These are phyloP conservation scores for Camponotus floridanus DNA, from an alignment of 1,140 invertebrate genomes.

Conservation along the genomic window DNA sequence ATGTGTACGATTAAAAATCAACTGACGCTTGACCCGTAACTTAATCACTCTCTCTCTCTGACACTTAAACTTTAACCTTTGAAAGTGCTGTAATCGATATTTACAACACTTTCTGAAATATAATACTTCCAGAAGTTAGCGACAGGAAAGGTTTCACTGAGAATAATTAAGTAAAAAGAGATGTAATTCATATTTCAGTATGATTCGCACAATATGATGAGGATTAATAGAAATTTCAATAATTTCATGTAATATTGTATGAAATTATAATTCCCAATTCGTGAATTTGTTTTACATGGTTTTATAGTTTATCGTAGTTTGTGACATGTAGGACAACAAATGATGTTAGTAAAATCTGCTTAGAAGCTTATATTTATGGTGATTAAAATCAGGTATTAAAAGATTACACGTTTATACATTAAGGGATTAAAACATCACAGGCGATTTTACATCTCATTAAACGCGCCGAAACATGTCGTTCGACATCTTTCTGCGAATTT, in stretches of 20 bases:
- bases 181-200: neutral
- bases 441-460: constrained; percentile 47
- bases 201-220: too few species aligned
- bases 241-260: too few species aligned
- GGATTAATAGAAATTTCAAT: too few species aligned
- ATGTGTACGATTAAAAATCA: neutral
- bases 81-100: neutral
- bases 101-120: neutral
- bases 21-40: neutral
- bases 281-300: neutral
- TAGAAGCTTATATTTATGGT: constrained; percentile 28
- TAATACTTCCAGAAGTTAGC: neutral
- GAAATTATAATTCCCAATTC: neutral
- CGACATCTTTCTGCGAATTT: constrained; percentile 8
- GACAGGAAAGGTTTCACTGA: neutral
- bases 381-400: constrained; percentile 49
- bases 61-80: neutral
- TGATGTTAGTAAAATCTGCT: constrained; percentile 40
- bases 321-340: neutral
- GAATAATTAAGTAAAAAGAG: neutral
- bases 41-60: neutral
- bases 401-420: constrained; percentile 41
- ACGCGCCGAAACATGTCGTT: constrained; percentile 31
- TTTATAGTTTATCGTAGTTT: constrained; percentile 17
- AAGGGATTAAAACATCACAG: constrained; percentile 49